Evolutionary conservation across 2,888 invertebrate species (phyloP), one percentile per base, ranked within the genome.

Genomic region (Scaptomyza cyrtandrae): DNA sequence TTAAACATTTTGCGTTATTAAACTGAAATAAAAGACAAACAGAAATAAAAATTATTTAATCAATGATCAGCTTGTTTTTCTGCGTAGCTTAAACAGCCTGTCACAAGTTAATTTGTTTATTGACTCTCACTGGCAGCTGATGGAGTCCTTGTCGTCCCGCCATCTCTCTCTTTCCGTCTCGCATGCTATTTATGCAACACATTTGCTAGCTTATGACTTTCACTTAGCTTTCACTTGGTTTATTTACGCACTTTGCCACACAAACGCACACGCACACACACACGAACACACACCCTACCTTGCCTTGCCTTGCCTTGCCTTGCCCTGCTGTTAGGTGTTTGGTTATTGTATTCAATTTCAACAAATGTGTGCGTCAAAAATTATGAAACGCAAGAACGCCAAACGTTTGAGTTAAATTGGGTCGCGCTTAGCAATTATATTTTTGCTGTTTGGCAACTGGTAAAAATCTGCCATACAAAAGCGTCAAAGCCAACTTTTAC

Each of bases 331-430:
- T 49, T 50, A 61, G 64, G 53, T 66, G 46, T 41, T 41, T 69
- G 79, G 70, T 75, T 80, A 83, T 86, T 86, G 86, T 86, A 86
- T 83, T 86, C 80, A 80, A 86, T 80, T 86, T 83, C 86, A 83
- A 83, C 80, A 83, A 83, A 74, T 46, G 52, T 61, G 55, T 63
- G 49, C 35, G 41, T 66, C 64, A 57, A 71, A 68, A 52, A 56
- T 78, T 65, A 69, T 76, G 69, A 76, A 80, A 74, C 54, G 55
- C 16, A 55, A 54, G 60, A 45, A 35, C 33, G 49, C 59, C 43
- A 45, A 59, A 57, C n/a, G 37, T 44, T 44, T 35, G 48, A 48
- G 58, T 57, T 49, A 37, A 48, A 66, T 52, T 24, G 52, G 19
- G 29, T 46, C 41, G 10, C 37, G 16, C n/a, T 41, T 37, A 29